Conservation (phyloP, 1,140 invertebrate species). For the Nasonia longicornis region DNA sequence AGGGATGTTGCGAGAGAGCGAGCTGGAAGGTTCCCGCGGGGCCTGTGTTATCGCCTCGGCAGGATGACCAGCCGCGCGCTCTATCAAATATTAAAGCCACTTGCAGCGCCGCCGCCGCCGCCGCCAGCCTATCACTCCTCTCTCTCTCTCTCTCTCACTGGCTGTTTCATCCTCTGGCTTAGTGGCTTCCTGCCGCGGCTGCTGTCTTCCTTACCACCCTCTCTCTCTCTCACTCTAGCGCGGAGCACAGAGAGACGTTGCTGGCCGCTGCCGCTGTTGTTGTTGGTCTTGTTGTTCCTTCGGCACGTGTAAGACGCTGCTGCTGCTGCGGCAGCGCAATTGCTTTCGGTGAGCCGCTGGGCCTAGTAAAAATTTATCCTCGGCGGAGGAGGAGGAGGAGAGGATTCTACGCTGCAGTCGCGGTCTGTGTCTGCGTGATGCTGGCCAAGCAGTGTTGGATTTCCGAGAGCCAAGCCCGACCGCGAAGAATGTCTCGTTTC, state of each 20-base stretch:
- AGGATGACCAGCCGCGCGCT: slow-evolving; percentile 69
- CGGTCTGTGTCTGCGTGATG: background rate
- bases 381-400: background rate
- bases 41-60: slow-evolving; percentile 69
- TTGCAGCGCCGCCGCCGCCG: slow-evolving; percentile 63
- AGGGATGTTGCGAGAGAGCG: slow-evolving; percentile 56
- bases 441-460: background rate
- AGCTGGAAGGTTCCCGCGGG: slow-evolving; percentile 66
- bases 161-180: slow-evolving; percentile 23
- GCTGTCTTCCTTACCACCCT: slow-evolving; percentile 31
- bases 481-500: background rate
- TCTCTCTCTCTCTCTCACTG: slow-evolving; percentile 19
- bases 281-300: slow-evolving; percentile 33
- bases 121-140: slow-evolving; percentile 50
- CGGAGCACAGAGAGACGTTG: background rate
- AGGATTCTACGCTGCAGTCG: background rate
- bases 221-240: background rate
- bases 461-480: background rate
- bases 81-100: slow-evolving; percentile 70
- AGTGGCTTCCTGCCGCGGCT: slow-evolving; percentile 41
- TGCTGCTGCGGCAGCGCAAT: background rate
- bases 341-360: slow-evolving; percentile 15
- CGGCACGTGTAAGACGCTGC: slow-evolving; percentile 19
- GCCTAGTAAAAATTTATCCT: slow-evolving; percentile 32
- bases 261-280: background rate